Percentiles rank a stretch among this genome's conserved stretches.
These are phyloP conservation scores for Agrypnus murinus DNA, from an alignment of 2,888 invertebrate genomes.

Conservation along the genomic window DNA sequence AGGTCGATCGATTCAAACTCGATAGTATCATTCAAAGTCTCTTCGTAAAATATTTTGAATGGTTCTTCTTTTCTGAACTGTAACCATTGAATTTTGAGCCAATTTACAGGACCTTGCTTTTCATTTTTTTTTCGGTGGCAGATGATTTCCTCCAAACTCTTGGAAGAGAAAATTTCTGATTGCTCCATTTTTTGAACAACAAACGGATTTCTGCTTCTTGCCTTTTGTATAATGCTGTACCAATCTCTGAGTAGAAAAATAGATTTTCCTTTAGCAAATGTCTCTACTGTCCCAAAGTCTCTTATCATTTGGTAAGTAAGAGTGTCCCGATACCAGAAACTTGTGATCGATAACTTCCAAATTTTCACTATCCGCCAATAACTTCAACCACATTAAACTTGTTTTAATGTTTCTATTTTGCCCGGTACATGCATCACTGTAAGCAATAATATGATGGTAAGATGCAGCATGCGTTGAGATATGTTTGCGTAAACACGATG, in stretches of 20 bases:
- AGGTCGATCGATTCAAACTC: too few species aligned
- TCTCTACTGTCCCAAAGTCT: conserved; percentile 38
- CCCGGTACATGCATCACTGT: conserved; percentile 35
- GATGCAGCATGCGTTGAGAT: conserved; percentile 2
- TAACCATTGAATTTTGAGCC: conserved; percentile 54
- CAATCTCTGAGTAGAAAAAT: too few species aligned
- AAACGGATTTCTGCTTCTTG: not conserved
- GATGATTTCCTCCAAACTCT: not conserved
- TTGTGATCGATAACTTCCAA: conserved; percentile 36
- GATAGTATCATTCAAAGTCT: conserved; percentile 49
- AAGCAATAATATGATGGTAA: conserved; percentile 27
- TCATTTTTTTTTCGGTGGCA: not conserved
- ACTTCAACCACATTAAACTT: conserved; percentile 29
- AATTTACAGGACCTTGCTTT: conserved; percentile 27
- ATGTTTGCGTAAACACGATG: conserved; percentile 40
- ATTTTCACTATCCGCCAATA: conserved; percentile 14
- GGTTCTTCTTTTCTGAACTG: conserved; percentile 45
- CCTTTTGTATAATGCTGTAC: too few species aligned
- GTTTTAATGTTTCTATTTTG: conserved; percentile 41
- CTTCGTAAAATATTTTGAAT: conserved; percentile 47
- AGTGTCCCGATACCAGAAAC: conserved; percentile 42
- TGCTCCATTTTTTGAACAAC: not conserved
- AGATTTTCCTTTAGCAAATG: conserved; percentile 3
- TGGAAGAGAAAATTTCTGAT: conserved; percentile 3
- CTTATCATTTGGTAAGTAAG: conserved; percentile 37